Base-by-base conservation (phyloP, 2,113 vertebrate genomes). In the Emydura subglobosa region DNA sequence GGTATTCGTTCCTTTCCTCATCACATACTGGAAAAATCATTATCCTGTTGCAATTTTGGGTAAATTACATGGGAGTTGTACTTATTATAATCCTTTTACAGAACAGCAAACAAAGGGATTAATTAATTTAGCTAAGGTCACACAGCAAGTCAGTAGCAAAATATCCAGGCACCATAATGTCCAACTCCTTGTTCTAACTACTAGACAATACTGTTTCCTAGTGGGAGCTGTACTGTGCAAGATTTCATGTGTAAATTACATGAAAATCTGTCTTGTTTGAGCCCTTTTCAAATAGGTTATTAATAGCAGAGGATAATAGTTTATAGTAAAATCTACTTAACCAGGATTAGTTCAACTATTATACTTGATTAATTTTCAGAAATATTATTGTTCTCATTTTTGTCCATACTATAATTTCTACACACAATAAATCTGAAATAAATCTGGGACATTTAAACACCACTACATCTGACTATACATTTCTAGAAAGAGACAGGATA, bases 81-180 rank as follows among this genome's bases (percentile, higher is more conserved):
- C 89, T 94, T 81, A 81, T 94, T 80, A 49, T 78, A 90, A 82
- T 82, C 7, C 49, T 85, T 91, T 83, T 68, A 86, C 24, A 89
- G n/a, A 61, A 53, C 2, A 85, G 47, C 24, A 93, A 95, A 93
- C 34, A 86, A 86, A 84, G 2, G 2, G 6, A 89, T 93, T 93
- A 84, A 92, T 72, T 44, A 93, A 82, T 80, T 78, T 10, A 34
- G 39, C 86, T 51, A 89, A 11, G 61, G 68, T 34, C 49, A 85
- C 50, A 39, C 4, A 87, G n/a, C 42, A 61, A 44, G 84, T 78
- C 49, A 39, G 53, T 55, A 61, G 78, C 72, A 61, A 53, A 5
- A 4, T 4, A 92, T 44, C 57, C 87, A 93, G 57, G 22, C 94
- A 3, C 3, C 57, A 11, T 59, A 29, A 89, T 14, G 22, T 47